A percentile compares a stretch with the other conserved stretches of the same genome.
phyloP scores from a whole-genome alignment of 2,113 vertebrate genomes.

The Rousettus leschenaultii region DNA sequence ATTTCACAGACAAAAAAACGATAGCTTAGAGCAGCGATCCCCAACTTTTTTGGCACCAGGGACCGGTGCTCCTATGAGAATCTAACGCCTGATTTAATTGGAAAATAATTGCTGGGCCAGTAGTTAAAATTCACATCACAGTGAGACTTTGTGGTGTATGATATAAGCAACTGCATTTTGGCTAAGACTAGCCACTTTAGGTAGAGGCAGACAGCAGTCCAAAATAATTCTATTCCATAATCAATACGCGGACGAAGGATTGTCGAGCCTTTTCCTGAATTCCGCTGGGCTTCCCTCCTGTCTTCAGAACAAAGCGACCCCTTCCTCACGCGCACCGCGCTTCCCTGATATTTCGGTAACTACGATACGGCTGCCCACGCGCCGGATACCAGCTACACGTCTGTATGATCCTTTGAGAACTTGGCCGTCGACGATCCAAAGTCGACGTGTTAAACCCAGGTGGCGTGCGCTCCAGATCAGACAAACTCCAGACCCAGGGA shows the following conservation, averaged over 20 bases:
- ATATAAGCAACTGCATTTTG: neutral
- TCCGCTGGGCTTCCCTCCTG: neutral
- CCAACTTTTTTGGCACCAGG: too few relatives aligned
- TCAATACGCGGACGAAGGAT: neutral
- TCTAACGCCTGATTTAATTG: neutral
- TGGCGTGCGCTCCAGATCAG: neutral
- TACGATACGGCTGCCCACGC: neutral
- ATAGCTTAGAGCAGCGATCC: neutral
- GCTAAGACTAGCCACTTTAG: neutral
- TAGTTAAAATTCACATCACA: neutral
- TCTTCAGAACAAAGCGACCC: conserved; percentile 51
- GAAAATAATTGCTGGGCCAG: neutral
- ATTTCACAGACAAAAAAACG: neutral
- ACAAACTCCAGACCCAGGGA: neutral
- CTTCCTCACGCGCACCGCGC: conserved; percentile 42
- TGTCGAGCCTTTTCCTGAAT: conserved; percentile 55
- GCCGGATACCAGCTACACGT: neutral
- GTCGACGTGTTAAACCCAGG: neutral
- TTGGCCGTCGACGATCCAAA: neutral
- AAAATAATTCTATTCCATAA: neutral
- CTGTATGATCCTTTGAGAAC: neutral
- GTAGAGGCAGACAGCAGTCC: neutral
- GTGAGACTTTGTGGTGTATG: neutral
- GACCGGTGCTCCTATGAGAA: too few relatives aligned
- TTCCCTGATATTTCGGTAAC: conserved; percentile 34